phyloP scores from a whole-genome alignment of 2,113 vertebrate genomes.

The Lathamus discolor region DNA sequence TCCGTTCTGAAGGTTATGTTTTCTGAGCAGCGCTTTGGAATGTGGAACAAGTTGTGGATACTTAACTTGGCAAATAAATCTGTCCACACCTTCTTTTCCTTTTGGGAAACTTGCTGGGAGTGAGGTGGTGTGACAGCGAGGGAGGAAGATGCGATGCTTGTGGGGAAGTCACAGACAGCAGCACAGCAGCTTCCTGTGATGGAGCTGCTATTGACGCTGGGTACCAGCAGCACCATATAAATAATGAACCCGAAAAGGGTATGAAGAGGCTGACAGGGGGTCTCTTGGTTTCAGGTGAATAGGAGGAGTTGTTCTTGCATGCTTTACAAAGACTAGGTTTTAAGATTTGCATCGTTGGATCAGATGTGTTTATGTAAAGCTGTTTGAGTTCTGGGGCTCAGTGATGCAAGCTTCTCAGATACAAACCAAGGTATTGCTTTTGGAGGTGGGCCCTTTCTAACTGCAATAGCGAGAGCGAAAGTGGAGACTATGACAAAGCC shows the following conservation, averaged over 20 bases:
- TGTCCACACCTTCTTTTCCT: constrained; percentile 14
- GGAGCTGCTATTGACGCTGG: neutral
- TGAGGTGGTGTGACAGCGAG: neutral
- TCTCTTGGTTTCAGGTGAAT: neutral
- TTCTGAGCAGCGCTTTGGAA: neutral
- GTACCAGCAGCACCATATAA: neutral
- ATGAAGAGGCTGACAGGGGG: neutral
- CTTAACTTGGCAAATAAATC: constrained; percentile 33
- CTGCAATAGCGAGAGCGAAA: neutral
- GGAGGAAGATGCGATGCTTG: neutral
- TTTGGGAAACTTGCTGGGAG: neutral
- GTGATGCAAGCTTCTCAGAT: neutral
- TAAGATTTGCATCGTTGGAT: neutral
- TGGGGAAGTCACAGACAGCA: neutral
- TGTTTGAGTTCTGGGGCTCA: neutral
- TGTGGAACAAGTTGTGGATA: neutral
- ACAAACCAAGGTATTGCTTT: neutral
- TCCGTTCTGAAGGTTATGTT: neutral
- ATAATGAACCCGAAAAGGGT: neutral
- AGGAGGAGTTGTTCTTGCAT: neutral
- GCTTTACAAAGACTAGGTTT: neutral
- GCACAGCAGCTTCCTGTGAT: neutral
- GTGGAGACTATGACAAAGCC: neutral
- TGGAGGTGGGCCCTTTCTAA: neutral
- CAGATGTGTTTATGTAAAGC: neutral